Base-by-base conservation (phyloP, 2,113 vertebrate genomes). In the Perccottus glenii region DNA sequence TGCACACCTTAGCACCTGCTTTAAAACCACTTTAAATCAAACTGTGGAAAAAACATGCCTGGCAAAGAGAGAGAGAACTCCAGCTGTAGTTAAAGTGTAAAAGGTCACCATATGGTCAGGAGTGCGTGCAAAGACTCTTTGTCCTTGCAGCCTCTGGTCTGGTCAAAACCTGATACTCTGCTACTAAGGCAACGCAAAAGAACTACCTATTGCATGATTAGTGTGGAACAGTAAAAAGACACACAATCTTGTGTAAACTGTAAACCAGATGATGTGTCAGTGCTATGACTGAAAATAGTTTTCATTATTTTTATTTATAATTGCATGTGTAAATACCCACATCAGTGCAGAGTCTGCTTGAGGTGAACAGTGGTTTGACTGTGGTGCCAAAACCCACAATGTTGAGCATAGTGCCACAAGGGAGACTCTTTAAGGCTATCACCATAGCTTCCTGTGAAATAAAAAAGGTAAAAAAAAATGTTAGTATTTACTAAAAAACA, bases 351-450 rank as follows among this genome's bases (percentile, higher is more conserved):
- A 91, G 88, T 70, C 89, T 94, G 93, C 98, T 98, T 83, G 92
- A 89, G 0, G 90, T 81, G 86, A 98, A 99, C 67, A 98, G 85
- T 0, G 95, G 92, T 73, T 90, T 94, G 81, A 95, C 77, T 0
- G 85, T 84, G 0, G 92, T 36, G 1, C 95, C 89, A 0, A 97
- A 95, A 48, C 90, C 67, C 7, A 93, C 91, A 0, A 99, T 11
- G 81, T 99, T 99, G 82, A 98, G 83, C 82, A 96, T 88, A 0
- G 95, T 95, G 77, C 94, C 91, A 0, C 94, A 78, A 0, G 97
- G 97, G 19, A 99, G 93, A 44, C 97, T 98, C 90, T 97, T 98
- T 77, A 98, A 67, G 1, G 95, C 95, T 77, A 99, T 89, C 80
- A 95, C 69, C 88, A 99, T 91, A 45, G 93, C 94, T 55, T 97